Base-by-base conservation (phyloP, 2,113 vertebrate genomes). In the Sander vitreus region DNA sequence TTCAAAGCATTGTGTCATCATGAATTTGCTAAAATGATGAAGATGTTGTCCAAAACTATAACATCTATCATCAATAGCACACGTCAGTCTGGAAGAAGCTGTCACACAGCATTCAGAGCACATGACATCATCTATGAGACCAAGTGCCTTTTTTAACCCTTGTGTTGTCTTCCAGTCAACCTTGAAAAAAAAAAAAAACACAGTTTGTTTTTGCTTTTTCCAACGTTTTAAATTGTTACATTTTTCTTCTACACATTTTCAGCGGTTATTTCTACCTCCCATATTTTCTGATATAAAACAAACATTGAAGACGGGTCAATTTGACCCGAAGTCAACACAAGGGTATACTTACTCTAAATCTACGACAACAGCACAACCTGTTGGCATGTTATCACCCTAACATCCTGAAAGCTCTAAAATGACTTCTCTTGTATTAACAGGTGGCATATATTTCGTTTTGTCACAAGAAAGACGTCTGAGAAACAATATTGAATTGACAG, bases 21-120 rank as follows among this genome's bases (percentile, higher is more conserved):
- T 11, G 21, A 71, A 25, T 57, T 39, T 70, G 33, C 23, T 7
- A 43, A 71, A 57, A 54, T 55, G 8, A 55, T 57, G 69, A 72
- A 57, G n/a, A 27, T 27, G 36, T 11, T 25, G 36, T 7, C 69
- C 15, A 57, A 58, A 72, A 57, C 69, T 45, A 45, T 27, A 25
- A 57, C 39, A n/a, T 47, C 70, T 14, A 23, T 57, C 53, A 57
- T 27, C 53, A 71, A 13, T n/a, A 45, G 11, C 50, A 55, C 68
- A 70, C 18, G 36, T 57, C 69, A 59, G 43, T 73, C 16, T 47
- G 39, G 23, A 48, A 59, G 39, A 60, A 33, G 12, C 23, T 58
- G 50, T 54, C 60, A 65, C 2, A 27, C 73, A 21, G 2, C 21
- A 53, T 53, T 53, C 10, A 27, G 11, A 74, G 14, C 39, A 6